These are phyloP conservation scores for Lepidochitona cinerea DNA, from an alignment of 2,888 invertebrate species.

Conservation along the genomic window DNA sequence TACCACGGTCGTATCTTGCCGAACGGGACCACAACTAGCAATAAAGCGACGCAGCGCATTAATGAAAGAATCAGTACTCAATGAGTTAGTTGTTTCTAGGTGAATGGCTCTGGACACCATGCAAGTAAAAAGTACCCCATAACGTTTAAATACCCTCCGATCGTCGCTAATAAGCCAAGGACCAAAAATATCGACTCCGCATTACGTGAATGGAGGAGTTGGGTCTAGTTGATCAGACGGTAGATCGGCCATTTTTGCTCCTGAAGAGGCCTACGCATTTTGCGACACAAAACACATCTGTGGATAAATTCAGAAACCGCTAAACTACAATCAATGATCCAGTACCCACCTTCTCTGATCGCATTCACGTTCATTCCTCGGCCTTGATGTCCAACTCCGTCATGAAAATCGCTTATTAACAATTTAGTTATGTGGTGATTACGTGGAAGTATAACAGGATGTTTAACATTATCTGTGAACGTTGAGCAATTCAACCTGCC, in stretches of 20 bases:
- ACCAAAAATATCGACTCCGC: constrained; percentile 64
- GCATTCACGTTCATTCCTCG: constrained; percentile 34
- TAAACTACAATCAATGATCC: constrained; percentile 50
- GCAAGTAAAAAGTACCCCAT: constrained; percentile 59
- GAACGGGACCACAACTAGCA: constrained; percentile 31
- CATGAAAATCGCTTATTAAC: constrained; percentile 33
- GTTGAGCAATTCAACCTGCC: neutral
- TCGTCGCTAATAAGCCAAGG: constrained; percentile 51
- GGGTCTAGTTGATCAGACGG: constrained; percentile 53
- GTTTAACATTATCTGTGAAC: too few species aligned
- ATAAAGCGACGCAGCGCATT: constrained; percentile 34
- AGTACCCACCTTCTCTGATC: constrained; percentile 43
- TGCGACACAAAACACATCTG: constrained; percentile 55
- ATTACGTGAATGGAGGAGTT: constrained; percentile 50
- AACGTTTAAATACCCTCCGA: constrained; percentile 52
- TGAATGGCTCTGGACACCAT: constrained; percentile 55
- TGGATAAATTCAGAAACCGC: constrained; percentile 36
- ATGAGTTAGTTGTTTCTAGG: constrained; percentile 37
- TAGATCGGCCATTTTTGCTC: constrained; percentile 60
- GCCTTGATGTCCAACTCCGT: constrained; percentile 29
- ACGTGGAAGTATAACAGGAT: constrained; percentile 28
- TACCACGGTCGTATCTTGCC: constrained; percentile 31
- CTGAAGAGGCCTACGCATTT: constrained; percentile 31
- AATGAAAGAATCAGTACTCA: constrained; percentile 39
- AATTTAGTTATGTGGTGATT: constrained; percentile 14